Evolutionary conservation across 1,140 invertebrate species (phyloP), one percentile per base, ranked within the genome.

Genomic region (Rhyacophila brunnea): DNA sequence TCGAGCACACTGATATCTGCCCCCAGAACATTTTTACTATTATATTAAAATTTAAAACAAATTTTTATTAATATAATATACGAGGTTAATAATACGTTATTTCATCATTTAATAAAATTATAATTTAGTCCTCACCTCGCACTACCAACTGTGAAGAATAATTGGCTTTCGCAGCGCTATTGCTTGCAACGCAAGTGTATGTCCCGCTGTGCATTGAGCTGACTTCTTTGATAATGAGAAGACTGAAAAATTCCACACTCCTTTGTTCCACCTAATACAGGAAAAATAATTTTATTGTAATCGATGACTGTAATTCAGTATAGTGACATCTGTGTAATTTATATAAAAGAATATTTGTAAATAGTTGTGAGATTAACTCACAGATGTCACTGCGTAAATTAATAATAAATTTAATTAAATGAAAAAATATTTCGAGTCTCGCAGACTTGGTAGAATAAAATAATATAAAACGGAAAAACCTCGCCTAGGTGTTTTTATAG

Each of bases 101-200:
- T 35, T n/a, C 6, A 35, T 35, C n/a, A 35, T 6, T 7, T n/a
- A n/a, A 35, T 6, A 7, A 35, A 35, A 35, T n/a, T 7, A 6
- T 6, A 35, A 15, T 4, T 6, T 40, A 40, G 9, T 9, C 11
- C 51, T 72, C 80, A 92, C 90, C 90, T 85, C 91, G 87, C 15
- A 95, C 91, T 69, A 90, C 83, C 19, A 95, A 76, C 66, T 88
- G 83, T 0, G 91, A 86, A 1, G 91, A 93, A 67, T 85, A 90
- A 71, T 91, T 92, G 10, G 88, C 87, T 67, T 86, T 88, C 0
- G 91, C 91, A 1, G 91, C 91, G 10, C 83, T 86, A 70, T 95
- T 95, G 45, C 86, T 88, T 0, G 91, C 92, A 18, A 91, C 85
- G 71, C 93, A 95, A 0, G 91, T 93, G 71, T 95, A 95, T 48